Percentiles rank a stretch among this genome's conserved stretches.
These are phyloP conservation scores for Grus americana DNA, from an alignment of 2,113 vertebrate species.

Conservation along the genomic window DNA sequence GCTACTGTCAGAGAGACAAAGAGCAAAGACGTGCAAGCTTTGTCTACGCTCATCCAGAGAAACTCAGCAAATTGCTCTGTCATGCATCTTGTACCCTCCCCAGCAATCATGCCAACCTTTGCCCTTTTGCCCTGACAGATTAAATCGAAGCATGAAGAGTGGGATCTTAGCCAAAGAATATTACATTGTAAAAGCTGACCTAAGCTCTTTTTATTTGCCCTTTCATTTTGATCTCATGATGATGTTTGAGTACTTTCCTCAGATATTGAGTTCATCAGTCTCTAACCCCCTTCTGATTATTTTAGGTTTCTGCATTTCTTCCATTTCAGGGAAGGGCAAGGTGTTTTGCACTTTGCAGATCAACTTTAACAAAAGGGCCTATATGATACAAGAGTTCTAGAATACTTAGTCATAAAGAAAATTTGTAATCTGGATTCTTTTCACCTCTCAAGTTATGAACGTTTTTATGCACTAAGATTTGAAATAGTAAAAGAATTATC, in stretches of 20 bases:
- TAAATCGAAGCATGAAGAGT: slow-evolving; percentile 72
- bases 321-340: neutral
- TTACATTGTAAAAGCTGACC: slow-evolving; percentile 57
- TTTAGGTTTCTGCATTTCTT: neutral
- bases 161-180: slow-evolving; percentile 53
- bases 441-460: neutral
- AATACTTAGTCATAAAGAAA: neutral
- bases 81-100: slow-evolving; percentile 81
- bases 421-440: neutral
- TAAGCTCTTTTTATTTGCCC: slow-evolving; percentile 58
- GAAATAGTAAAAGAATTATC: neutral
- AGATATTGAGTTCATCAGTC: slow-evolving; percentile 47
- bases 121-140: slow-evolving; percentile 72
- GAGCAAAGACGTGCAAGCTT: slow-evolving; percentile 72
- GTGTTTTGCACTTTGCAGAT: neutral
- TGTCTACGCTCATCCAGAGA: slow-evolving; percentile 80
- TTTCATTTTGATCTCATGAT: slow-evolving; percentile 64
- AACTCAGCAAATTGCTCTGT: slow-evolving; percentile 88
- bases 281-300: neutral
- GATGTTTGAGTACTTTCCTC: slow-evolving; percentile 30
- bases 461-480: neutral
- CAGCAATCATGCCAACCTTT: slow-evolving; percentile 80
- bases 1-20: slow-evolving; percentile 75
- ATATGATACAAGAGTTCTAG: neutral
- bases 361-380: neutral